Evolutionary conservation across 2,797 vertebrate species (phyloP).

Genomic region (Sebastes steindachneri): DNA sequence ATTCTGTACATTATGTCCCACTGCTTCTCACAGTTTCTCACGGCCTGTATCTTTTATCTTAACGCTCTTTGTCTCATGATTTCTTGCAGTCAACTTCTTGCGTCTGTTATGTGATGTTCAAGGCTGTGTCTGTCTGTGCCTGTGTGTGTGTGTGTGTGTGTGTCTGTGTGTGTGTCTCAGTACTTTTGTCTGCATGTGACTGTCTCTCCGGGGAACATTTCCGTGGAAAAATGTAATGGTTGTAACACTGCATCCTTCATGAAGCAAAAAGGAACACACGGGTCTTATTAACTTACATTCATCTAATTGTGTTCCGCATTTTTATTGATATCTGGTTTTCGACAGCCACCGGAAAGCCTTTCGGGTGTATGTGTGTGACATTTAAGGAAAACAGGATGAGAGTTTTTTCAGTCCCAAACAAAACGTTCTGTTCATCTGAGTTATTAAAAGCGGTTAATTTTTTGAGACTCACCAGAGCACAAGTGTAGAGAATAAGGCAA

Average conservation of each 20-base stretch:
- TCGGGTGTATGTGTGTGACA: neutral
- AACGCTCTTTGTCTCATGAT: conserved; percentile 36
- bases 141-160: conserved; percentile 1
- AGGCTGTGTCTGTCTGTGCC: conserved; percentile 31
- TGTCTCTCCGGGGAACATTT: conserved; percentile 47
- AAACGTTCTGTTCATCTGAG: neutral
- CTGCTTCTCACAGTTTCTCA: conserved; percentile 21
- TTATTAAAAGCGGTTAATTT: neutral
- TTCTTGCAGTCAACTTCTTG: conserved; percentile 19
- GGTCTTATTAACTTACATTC: neutral
- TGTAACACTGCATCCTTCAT: neutral
- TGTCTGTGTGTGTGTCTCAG: neutral
- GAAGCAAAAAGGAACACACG: neutral
- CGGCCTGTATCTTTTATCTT: conserved; percentile 36
- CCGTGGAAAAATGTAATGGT: conserved; percentile 12
- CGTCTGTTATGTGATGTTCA: conserved; percentile 41
- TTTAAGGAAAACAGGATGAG: neutral
- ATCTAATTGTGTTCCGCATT: neutral
- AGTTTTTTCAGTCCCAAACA: neutral
- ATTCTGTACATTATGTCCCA: neutral
- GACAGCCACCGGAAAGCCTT: neutral
- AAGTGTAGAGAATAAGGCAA: neutral
- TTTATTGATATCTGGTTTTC: conserved; percentile 12
- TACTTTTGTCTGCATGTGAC: conserved; percentile 53
- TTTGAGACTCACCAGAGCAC: neutral